Conservation (phyloP, 2,888 invertebrate species). For the Calliphora vomitoria region DNA sequence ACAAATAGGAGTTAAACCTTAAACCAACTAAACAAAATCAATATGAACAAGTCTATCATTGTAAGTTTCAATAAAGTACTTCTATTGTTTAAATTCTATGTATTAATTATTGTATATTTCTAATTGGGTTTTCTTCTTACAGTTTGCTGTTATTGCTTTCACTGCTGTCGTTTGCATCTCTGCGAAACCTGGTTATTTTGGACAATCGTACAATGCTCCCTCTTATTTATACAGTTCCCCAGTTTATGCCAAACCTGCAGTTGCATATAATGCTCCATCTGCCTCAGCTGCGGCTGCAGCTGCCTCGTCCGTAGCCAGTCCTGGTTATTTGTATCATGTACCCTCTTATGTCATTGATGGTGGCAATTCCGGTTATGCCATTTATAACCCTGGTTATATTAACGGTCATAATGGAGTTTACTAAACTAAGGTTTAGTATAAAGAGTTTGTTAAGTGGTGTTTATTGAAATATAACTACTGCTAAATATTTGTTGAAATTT, state of each 20-base stretch:
- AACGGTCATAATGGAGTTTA: slow-evolving; percentile 47
- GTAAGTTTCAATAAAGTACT: slow-evolving; percentile 42
- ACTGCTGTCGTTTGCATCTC: slow-evolving; percentile 73
- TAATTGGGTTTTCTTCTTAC: neutral
- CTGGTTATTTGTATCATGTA: slow-evolving; percentile 27
- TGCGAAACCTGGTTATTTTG: slow-evolving; percentile 72
- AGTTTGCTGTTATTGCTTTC: slow-evolving; percentile 77
- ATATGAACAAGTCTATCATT: slow-evolving; percentile 78
- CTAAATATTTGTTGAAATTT: slow-evolving; percentile 6
- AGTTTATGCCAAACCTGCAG: neutral
- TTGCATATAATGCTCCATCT: neutral
- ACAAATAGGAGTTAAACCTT: slow-evolving; percentile 76
- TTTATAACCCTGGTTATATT: neutral
- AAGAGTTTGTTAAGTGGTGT: neutral
- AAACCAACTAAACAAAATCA: slow-evolving; percentile 74
- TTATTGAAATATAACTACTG: neutral
- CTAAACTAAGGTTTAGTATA: slow-evolving; percentile 3
- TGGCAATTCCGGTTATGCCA: slow-evolving; percentile 25
- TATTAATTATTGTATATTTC: neutral
- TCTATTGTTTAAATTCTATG: neutral
- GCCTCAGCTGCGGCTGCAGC: slow-evolving; percentile 35
- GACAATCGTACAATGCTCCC: neutral
- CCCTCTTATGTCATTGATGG: slow-evolving; percentile 14
- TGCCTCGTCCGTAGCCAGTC: slow-evolving; percentile 9
- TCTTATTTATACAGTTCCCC: neutral